Percentiles rank a stretch among this genome's conserved stretches.
phyloP scores from a whole-genome alignment of 2,797 vertebrate species.

The Clarias pachynema region DNA sequence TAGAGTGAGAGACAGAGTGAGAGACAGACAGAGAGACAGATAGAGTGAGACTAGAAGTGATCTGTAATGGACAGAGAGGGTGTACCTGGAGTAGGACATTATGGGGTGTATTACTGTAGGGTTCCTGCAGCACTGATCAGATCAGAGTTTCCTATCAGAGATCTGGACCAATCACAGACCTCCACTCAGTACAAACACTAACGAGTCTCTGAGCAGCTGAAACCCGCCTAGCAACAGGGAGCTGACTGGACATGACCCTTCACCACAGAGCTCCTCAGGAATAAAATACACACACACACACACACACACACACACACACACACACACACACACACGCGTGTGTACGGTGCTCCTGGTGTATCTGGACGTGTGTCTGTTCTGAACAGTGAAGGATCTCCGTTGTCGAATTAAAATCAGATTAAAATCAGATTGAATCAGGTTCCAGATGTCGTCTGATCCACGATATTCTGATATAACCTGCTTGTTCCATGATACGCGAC shows the following conservation, averaged over 20 bases:
- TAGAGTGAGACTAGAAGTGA: neutral
- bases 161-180: neutral
- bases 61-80: neutral
- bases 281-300: too few species aligned
- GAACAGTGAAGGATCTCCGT: neutral
- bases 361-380: neutral
- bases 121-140: neutral
- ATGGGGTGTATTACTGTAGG: neutral
- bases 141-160: neutral
- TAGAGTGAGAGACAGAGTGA: neutral
- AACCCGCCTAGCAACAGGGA: neutral
- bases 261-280: neutral
- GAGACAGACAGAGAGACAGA: neutral
- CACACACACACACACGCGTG: too few species aligned
- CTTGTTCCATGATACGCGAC: neutral
- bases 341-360: neutral
- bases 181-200: neutral
- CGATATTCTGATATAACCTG: neutral
- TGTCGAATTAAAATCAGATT: too few species aligned
- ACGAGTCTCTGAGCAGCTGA: neutral
- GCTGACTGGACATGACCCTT: neutral
- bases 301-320: too few species aligned
- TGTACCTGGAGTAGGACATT: neutral
- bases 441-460: neutral
- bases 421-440: too few species aligned